phyloP scores from a whole-genome alignment of 2,888 invertebrate species.

The Drosophila gaucha region DNA sequence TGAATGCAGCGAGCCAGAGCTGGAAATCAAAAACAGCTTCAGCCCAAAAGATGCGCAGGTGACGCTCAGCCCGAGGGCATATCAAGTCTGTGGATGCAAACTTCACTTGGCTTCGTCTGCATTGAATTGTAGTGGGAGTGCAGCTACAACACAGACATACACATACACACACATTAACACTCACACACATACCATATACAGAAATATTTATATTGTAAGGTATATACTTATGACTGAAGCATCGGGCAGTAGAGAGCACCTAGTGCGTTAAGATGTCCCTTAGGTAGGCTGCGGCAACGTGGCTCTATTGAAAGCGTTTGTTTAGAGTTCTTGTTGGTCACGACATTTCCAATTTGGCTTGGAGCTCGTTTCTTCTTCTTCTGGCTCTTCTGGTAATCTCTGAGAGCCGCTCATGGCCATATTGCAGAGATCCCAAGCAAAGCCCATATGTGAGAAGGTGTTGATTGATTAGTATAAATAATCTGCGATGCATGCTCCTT shows the following conservation, averaged over 20 bases:
- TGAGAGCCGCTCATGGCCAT: slow-evolving; percentile 3
- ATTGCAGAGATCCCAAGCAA: neutral
- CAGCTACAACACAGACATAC: slow-evolving; percentile 2
- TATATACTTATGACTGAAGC: slow-evolving; percentile 1
- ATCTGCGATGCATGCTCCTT: neutral
- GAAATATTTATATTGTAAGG: slow-evolving; percentile 11
- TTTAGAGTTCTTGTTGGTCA: slow-evolving; percentile 24
- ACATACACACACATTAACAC: neutral
- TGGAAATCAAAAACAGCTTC: slow-evolving; percentile 32
- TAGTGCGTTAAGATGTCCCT: slow-evolving; percentile 10
- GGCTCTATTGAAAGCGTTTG: neutral
- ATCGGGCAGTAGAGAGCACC: neutral
- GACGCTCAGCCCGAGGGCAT: slow-evolving; percentile 56
- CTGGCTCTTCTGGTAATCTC: neutral
- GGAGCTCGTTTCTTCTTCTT: neutral
- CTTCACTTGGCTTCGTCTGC: slow-evolving; percentile 14
- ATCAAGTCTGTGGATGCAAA: slow-evolving; percentile 23
- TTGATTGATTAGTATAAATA: slow-evolving; percentile 11
- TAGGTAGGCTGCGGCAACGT: neutral
- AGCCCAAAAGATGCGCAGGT: slow-evolving; percentile 57
- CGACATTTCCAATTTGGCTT: slow-evolving; percentile 16
- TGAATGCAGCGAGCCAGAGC: slow-evolving; percentile 17
- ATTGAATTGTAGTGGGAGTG: slow-evolving; percentile 57
- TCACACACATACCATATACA: slow-evolving; percentile 12
- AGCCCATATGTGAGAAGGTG: slow-evolving; percentile 6